Conservation (phyloP, 2,888 invertebrate species). For the Pediacus dermestoides region DNA sequence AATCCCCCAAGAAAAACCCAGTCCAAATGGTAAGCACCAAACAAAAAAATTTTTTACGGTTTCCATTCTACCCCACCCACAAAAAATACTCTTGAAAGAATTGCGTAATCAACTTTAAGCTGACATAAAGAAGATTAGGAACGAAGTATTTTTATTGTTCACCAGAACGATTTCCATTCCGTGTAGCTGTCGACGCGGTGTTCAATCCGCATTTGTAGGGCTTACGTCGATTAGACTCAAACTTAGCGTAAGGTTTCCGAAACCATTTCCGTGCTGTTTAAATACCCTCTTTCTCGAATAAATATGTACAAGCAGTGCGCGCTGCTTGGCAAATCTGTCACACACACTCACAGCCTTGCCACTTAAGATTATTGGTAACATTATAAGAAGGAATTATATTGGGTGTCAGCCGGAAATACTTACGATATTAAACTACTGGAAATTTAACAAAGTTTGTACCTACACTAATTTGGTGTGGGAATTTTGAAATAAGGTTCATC, state of each 20-base stretch:
- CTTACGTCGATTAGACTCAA: constrained; percentile 48
- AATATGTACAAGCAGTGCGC: too few species aligned
- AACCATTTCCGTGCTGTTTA: constrained; percentile 43
- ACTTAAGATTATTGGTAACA: constrained; percentile 22
- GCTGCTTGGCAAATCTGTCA: constrained; percentile 21
- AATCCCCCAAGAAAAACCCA: constrained; percentile 51
- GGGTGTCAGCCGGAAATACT: too few species aligned
- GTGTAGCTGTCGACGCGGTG: constrained; percentile 38
- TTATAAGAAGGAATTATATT: too few species aligned
- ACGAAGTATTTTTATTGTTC: constrained; percentile 42
- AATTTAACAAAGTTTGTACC: too few species aligned
- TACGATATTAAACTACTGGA: too few species aligned
- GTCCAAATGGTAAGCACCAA: constrained; percentile 68
- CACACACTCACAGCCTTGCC: constrained; percentile 14
- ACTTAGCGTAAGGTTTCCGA: constrained; percentile 46
- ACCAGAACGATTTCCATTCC: constrained; percentile 37
- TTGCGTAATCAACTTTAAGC: constrained; percentile 35
- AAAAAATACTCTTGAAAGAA: too few species aligned
- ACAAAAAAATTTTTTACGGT: constrained; percentile 1
- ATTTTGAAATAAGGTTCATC: too few species aligned
- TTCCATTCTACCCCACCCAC: too few species aligned
- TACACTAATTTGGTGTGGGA: too few species aligned
- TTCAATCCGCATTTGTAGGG: constrained; percentile 42
- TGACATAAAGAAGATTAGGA: constrained; percentile 33
- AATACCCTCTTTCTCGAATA: constrained; percentile 30